A percentile compares a stretch with the other conserved stretches of the same genome.
phyloP scores from a whole-genome alignment of 2,888 invertebrate species.

The Dromius quadrimaculatus region DNA sequence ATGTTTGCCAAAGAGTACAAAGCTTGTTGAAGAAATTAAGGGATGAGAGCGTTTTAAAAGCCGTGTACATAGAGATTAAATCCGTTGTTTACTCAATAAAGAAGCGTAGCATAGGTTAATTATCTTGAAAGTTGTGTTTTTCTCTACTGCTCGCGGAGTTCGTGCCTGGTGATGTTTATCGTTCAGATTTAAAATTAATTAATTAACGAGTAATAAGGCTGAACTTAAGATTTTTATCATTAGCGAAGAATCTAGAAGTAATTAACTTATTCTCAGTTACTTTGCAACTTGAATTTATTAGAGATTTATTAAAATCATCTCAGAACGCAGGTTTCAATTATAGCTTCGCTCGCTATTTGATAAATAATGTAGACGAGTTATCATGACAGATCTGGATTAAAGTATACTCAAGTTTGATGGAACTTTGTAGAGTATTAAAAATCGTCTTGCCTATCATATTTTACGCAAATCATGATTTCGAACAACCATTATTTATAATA shows the following conservation, averaged over 20 bases:
- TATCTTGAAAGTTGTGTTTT: slow-evolving; percentile 43
- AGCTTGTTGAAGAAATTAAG: slow-evolving; percentile 5
- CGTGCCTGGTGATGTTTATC: slow-evolving; percentile 45
- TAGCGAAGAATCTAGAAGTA: slow-evolving; percentile 52
- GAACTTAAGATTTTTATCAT: slow-evolving; percentile 52
- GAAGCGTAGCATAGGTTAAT: slow-evolving; percentile 51
- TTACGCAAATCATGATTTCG: no score
- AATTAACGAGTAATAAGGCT: slow-evolving; percentile 52
- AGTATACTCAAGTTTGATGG: slow-evolving; percentile 50
- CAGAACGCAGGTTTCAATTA: slow-evolving; percentile 59
- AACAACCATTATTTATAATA: no score
- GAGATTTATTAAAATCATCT: slow-evolving; percentile 58
- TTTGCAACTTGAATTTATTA: slow-evolving; percentile 58
- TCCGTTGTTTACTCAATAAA: slow-evolving; percentile 51
- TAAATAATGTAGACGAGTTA: slow-evolving; percentile 58
- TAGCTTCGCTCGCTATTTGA: slow-evolving; percentile 57
- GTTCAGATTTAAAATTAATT: slow-evolving; percentile 52
- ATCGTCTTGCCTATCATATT: slow-evolving; percentile 53
- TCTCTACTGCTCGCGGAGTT: slow-evolving; percentile 16
- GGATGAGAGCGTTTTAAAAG: slow-evolving; percentile 32
- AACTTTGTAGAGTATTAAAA: slow-evolving; percentile 57
- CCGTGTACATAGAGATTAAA: slow-evolving; percentile 51
- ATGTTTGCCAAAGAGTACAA: not conserved
- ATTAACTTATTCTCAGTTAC: slow-evolving; percentile 51
- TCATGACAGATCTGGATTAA: slow-evolving; percentile 57